Evolutionary conservation across 2,888 invertebrate genomes (phyloP).

Genomic region (Eupsilia transversa): DNA sequence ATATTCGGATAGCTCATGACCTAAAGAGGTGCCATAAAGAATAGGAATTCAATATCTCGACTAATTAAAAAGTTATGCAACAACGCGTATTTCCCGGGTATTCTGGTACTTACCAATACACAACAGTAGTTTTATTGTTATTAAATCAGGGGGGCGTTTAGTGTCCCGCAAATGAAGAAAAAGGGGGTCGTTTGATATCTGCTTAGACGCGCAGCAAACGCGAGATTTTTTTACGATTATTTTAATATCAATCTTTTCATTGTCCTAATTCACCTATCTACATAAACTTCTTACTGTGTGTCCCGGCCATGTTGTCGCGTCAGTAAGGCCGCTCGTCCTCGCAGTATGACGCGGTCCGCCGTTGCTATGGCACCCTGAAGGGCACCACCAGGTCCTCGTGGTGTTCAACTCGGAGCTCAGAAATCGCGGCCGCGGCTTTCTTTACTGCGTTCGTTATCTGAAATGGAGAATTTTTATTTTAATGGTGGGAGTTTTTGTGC

Average conservation of each 20-base stretch:
- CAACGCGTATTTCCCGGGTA: no score
- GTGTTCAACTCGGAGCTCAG: slow-evolving; percentile 96
- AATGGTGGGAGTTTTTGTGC: no score
- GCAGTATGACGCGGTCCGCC: slow-evolving; percentile 58
- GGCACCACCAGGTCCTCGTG: slow-evolving; percentile 97
- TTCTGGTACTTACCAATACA: no score
- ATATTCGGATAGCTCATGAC: no score
- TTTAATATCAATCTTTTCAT: neutral
- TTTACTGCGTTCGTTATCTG: slow-evolving; percentile 94
- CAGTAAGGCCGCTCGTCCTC: slow-evolving; percentile 68
- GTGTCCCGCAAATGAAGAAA: neutral
- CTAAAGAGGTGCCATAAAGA: no score
- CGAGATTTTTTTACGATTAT: neutral
- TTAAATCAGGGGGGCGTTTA: neutral
- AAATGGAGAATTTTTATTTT: slow-evolving; percentile 7
- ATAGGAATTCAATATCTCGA: no score
- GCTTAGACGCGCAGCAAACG: neutral
- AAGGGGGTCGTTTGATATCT: neutral
- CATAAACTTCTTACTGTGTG: neutral
- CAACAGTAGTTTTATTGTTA: neutral
- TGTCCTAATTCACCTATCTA: slow-evolving; percentile 35
- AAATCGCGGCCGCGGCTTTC: slow-evolving; percentile 93
- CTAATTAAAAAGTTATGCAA: no score
- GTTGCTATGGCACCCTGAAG: slow-evolving; percentile 93
- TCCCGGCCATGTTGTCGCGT: slow-evolving; percentile 36